Base-by-base conservation (phyloP, 2,888 invertebrate genomes). In the Polydrusus pterygomalis region DNA sequence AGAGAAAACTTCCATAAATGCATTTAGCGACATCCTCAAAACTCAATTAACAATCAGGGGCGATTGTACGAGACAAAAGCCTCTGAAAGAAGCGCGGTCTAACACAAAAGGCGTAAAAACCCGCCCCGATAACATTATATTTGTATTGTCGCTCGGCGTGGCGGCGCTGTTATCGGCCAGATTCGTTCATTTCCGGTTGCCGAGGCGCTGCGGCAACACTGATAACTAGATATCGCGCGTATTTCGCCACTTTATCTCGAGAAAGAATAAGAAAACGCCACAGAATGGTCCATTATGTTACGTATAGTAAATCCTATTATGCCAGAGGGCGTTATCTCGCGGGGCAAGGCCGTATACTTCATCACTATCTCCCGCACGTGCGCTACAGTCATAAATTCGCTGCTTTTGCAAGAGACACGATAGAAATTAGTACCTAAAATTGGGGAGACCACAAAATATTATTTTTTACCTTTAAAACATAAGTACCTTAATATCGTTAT, bases 241-340 rank as follows among this genome's bases (percentile, higher is more conserved):
- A 87, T 87, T 87, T 86, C 86, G 85, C 84, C 87, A 87, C 85
- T 87, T 88, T 88, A 88, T 88, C 88, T 87, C 83, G 82, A 87
- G 87, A 87, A 87, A 87, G 87, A 87, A 88, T 87, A 87, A 88
- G 87, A 87, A 88, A 88, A 87, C 87, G 87, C 86, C 87, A 85
- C 86, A 88, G 87, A 88, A 88, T 88, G 87, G 88, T 86, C 88
- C 88, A 88, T 88, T 88, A 88, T 88, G 88, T 87, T 87, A 87
- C 86, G 87, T 87, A 87, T 85, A 87, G 87, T 88, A 88, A 88
- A 88, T 88, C 87, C 88, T 88, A 88, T 88, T 88, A 88, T 88
- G 85, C 87, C 74, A 81, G 84, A 86, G 86, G 86, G 87, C 87
- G 87, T 87, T 88, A 88, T 88, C 88, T 84, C 80, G 83, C 82